Evolutionary conservation across 2,888 invertebrate genomes (phyloP).

Genomic region (Agelastica alni): DNA sequence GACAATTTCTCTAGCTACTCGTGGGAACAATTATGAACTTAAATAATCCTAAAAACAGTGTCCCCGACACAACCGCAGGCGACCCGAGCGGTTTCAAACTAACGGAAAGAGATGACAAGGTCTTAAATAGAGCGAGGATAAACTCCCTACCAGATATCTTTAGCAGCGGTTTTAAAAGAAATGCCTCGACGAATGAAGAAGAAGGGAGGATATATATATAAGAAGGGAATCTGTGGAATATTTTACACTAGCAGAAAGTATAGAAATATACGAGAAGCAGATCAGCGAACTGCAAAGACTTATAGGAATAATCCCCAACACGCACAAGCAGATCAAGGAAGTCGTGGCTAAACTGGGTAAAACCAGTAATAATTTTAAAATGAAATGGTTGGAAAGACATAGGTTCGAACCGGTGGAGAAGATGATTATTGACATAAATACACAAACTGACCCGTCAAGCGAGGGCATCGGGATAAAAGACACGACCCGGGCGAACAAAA

Average conservation of each 20-base stretch:
- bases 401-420: conserved; percentile 5
- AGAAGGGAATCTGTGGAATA: neutral
- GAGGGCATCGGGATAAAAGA: no score
- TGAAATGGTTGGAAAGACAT: conserved; percentile 4
- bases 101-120: neutral
- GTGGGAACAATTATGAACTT: no score
- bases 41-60: no score
- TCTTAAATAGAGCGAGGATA: neutral
- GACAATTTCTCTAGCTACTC: no score
- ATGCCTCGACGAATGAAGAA: neutral
- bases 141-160: neutral
- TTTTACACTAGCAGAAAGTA: neutral
- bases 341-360: neutral
- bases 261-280: neutral
- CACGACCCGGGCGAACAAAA: no score
- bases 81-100: no score
- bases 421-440: neutral
- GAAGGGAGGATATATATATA: neutral
- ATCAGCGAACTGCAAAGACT: neutral
- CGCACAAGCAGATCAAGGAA: conserved; percentile 3
- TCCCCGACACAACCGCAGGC: no score
- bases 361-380: neutral
- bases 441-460: conserved; percentile 4
- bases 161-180: neutral
- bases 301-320: neutral